Base-by-base conservation (phyloP, 92 coral and sea anemone genomes). In the Phenganax subtilis region DNA sequence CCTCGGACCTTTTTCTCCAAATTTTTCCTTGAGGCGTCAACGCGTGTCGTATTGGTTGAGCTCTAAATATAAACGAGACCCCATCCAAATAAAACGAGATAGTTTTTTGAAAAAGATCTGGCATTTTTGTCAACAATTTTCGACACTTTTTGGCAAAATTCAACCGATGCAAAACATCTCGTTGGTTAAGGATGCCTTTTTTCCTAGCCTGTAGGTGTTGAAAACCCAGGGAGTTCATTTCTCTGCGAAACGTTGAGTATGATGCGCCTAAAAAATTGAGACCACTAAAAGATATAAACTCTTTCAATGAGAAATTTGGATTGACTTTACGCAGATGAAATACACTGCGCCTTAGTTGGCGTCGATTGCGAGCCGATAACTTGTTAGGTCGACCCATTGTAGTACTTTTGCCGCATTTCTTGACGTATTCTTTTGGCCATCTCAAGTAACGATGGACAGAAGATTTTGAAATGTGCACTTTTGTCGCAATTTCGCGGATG, bases 81-180 rank as follows among this genome's bases (percentile, higher is more conserved):
- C 75, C 75, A 51, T 71, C 55, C 75, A 71, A 71, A 17, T 71
- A 71, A 53, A 71, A 71, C 5, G 75, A 71, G 51, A 31, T 31
- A 27, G 9, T 15, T 2, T 17, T 17, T n/a, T 71, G 75, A 55
- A 71, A 71, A 30, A 71, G 37, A 51, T 71, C 16, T 51, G 75
- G 56, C 17, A 17, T 0, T 3, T 7, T 47, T 16, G 31, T 31
- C 56, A 71, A 71, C 9, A 71, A n/a, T 69, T 69, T 69, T 12
- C 55, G 52, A 69, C 75, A 69, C 47, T 69, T 69, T 69, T 51
- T 69, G 20, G 37, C 75, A 30, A 69, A 69, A 1, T 1, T 69
- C 9, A 15, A 51, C 6, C 75, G 12, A 7, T 69, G 9, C n/a
- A 8, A 12, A 69, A 17, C 4, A 30, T 25, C 75, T 17, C 51